Evolutionary conservation across 2,113 vertebrate genomes (phyloP).

Genomic region (Pseudopodoces humilis): DNA sequence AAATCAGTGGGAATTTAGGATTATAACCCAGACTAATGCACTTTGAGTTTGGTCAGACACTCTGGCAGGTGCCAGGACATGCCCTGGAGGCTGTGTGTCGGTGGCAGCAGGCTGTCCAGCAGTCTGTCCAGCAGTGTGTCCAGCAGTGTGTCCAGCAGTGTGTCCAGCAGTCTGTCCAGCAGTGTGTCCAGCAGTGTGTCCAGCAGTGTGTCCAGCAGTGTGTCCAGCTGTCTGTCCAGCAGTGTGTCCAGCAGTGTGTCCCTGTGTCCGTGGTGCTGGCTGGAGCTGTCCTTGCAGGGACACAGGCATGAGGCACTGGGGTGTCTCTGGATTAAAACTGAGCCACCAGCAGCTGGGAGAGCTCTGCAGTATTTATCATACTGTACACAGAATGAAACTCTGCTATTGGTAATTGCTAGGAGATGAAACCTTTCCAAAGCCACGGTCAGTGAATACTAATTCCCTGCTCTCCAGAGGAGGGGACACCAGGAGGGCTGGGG

Average conservation of each 20-base stretch:
- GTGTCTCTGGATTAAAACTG: neutral
- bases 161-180: too few relatives aligned
- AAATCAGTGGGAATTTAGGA: neutral
- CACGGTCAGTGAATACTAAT: neutral
- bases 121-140: neutral
- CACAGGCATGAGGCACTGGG: neutral
- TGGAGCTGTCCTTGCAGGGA: neutral
- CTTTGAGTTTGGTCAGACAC: neutral
- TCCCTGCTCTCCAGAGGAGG: neutral
- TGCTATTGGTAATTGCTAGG: constrained; percentile 1
- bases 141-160: neutral
- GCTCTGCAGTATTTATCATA: neutral
- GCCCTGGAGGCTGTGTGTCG: neutral
- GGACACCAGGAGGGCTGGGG: neutral
- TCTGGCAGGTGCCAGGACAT: neutral
- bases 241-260: neutral
- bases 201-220: too few relatives aligned
- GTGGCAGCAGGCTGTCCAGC: neutral
- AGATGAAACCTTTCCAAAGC: constrained; percentile 37
- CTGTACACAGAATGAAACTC: neutral
- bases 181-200: too few relatives aligned
- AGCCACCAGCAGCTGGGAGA: neutral
- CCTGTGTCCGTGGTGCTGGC: neutral
- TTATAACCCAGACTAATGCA: neutral
- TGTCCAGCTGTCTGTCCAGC: too few relatives aligned